These are phyloP conservation scores for Hirtodrosophila trivittata DNA, from an alignment of 2,888 invertebrate species.

Conservation along the genomic window DNA sequence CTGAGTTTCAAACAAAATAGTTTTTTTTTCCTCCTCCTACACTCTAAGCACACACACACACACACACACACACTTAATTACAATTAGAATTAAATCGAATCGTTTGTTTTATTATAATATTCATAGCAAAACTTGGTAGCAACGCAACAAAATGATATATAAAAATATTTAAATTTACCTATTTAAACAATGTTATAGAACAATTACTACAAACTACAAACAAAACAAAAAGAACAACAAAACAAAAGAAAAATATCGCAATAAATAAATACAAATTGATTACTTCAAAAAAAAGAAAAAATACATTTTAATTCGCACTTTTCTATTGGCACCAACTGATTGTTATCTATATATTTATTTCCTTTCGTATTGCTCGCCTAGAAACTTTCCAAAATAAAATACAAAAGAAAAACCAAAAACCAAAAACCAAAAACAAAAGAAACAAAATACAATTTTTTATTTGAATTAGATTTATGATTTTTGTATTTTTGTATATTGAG, in stretches of 20 bases:
- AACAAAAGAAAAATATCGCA: slow-evolving; percentile 37
- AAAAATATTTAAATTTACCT: slow-evolving; percentile 27
- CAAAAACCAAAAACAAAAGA: slow-evolving; percentile 8
- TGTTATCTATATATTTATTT: slow-evolving; percentile 18
- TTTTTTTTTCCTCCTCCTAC: slow-evolving; percentile 37
- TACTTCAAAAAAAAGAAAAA: no score
- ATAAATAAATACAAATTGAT: slow-evolving; percentile 53
- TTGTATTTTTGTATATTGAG: slow-evolving; percentile 30
- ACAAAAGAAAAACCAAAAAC: slow-evolving; percentile 4
- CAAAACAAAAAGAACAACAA: slow-evolving; percentile 13
- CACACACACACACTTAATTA: slow-evolving; percentile 40
- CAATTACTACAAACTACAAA: not conserved
- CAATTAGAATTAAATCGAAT: slow-evolving; percentile 26
- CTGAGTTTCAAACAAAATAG: slow-evolving; percentile 67
- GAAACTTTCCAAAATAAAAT: slow-evolving; percentile 17
- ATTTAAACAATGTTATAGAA: slow-evolving; percentile 46
- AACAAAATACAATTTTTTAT: slow-evolving; percentile 21
- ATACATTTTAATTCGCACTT: slow-evolving; percentile 53
- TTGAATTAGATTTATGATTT: slow-evolving; percentile 40
- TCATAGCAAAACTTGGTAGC: slow-evolving; percentile 25
- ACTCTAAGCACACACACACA: slow-evolving; percentile 69
- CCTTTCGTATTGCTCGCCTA: slow-evolving; percentile 59
- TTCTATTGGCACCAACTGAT: slow-evolving; percentile 57
- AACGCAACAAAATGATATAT: slow-evolving; percentile 14
- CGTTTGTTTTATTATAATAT: slow-evolving; percentile 25